Evolutionary conservation across 2,797 vertebrate species (phyloP), one percentile per base, ranked within the genome.

Genomic region (Poeciliopsis turneri): DNA sequence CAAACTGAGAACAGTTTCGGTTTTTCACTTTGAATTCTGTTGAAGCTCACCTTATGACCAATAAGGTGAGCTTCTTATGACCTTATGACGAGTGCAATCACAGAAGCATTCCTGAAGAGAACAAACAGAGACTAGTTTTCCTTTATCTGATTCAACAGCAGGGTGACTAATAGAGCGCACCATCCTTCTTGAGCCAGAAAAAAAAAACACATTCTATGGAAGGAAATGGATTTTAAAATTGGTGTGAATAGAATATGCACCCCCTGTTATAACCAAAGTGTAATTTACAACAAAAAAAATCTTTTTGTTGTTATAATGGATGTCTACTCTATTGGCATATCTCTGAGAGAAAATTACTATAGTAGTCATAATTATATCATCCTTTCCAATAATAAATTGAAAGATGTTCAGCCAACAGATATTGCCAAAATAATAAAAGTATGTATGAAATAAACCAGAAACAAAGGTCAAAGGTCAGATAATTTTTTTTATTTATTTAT

Each of bases 111-210:
- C 41, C 66, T 69, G 25, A 45, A n/a, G 39, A 70, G 4, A 45
- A 45, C 15, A 69, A 43, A 69, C 39, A 70, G 23, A 43, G 66
- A n/a, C 9, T 70, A n/a, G 23, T 16, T 70, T 69, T 45, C 28
- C 68, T n/a, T 45, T 70, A 70, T 70, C 68, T 45, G 23, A 70
- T 70, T n/a, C 25, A 70, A 45, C 25, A n/a, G 41, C 39, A 43
- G 5, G 11, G 68, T 70, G 68, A 25, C 11, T 43, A 43, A 70
- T 45, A 45, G 39, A 70, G 68, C 41, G 41, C 68, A 28, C 41
- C n/a, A 16, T 43, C 68, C 23, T 45, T 25, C 41, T 45, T 16
- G 39, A 45, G 11, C 12, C 41, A 70, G 23, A 45, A 68, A 57
- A 45, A 68, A 57, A 57, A 6, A 61, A 68, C 41, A 5, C 4